phyloP scores from a whole-genome alignment of 2,797 vertebrate genomes.

The Momotus momota region DNA sequence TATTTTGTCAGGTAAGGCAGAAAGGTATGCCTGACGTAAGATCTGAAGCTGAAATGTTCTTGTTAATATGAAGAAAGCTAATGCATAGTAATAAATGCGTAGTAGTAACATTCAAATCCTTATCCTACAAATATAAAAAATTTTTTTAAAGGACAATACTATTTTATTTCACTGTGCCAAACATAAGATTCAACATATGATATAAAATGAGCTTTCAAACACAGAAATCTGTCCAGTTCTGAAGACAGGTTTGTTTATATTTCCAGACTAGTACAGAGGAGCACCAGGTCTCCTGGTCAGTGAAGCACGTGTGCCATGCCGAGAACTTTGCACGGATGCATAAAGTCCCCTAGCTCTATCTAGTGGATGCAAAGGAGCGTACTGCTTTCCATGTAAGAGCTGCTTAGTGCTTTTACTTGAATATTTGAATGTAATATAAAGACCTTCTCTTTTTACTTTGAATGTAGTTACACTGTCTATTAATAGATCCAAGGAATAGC shows the following conservation, averaged over 20 bases:
- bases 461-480: background rate
- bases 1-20: background rate
- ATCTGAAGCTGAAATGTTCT: background rate
- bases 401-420: background rate
- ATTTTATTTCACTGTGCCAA: background rate
- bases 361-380: conserved; percentile 35
- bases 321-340: fast-evolving
- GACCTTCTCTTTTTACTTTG: background rate
- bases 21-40: background rate
- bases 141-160: background rate
- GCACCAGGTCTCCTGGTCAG: background rate
- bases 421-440: background rate
- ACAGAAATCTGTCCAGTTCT: background rate
- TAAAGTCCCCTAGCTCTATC: conserved; percentile 38
- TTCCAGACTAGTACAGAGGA: background rate
- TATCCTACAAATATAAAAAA: background rate
- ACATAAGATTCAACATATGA: background rate
- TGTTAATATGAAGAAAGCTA: background rate
- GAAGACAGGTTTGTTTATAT: background rate
- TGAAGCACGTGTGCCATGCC: fast-evolving
- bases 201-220: background rate
- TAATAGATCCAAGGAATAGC: background rate
- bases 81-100: background rate
- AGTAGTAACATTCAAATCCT: background rate
- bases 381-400: fast-evolving